phyloP scores from a whole-genome alignment of 1,140 invertebrate species.

The Sipha flava region DNA sequence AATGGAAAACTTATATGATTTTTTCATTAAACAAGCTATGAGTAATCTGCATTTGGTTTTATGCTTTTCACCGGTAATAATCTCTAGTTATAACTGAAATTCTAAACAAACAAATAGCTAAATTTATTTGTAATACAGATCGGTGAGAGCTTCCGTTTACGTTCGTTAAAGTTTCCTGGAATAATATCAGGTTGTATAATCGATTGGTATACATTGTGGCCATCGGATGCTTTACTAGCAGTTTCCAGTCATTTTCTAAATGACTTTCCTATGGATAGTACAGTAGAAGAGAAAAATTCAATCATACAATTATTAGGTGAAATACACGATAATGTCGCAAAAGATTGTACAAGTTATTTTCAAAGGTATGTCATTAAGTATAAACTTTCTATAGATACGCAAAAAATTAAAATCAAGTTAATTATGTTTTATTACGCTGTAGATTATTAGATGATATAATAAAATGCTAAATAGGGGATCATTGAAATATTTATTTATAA shows the following conservation, averaged over 20 bases:
- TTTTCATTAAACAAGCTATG: slow-evolving; percentile 80
- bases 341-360: slow-evolving; percentile 82
- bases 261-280: slow-evolving; percentile 83
- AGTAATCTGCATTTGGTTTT: slow-evolving; percentile 91
- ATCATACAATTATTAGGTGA: slow-evolving; percentile 81
- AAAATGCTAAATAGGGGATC: no score
- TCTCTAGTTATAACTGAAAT: no score
- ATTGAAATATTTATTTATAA: not conserved
- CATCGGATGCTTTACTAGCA: slow-evolving; percentile 82
- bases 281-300: slow-evolving; percentile 68
- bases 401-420: no score
- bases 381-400: no score
- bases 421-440: no score
- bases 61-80: slow-evolving; percentile 86
- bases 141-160: slow-evolving; percentile 77
- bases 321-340: slow-evolving; percentile 89
- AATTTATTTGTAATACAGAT: slow-evolving; percentile 49
- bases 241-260: slow-evolving; percentile 86
- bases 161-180: slow-evolving; percentile 87
- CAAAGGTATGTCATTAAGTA: slow-evolving; percentile 53
- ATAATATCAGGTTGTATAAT: slow-evolving; percentile 93
- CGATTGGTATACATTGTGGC: slow-evolving; percentile 98
- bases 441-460: no score
- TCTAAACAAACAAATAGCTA: no score
- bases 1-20: slow-evolving; percentile 83